Evolutionary conservation across 1,140 invertebrate species (phyloP).

Genomic region (Helicorthomorpha holstii): DNA sequence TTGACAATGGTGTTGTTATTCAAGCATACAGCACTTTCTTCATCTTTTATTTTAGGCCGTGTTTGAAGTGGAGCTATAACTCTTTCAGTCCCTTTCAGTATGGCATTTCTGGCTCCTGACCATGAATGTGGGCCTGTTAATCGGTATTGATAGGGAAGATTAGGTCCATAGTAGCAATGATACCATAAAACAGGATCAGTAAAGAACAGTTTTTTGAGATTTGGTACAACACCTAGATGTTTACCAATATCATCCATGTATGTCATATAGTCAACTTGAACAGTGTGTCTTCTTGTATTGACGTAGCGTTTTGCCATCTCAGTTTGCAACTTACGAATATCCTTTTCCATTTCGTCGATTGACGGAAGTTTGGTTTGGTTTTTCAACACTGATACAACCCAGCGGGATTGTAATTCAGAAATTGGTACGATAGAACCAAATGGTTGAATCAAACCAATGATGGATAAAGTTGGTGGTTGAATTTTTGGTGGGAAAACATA

Average conservation of each 20-base stretch:
- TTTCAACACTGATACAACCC: constrained; percentile 18
- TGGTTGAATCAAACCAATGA: constrained; percentile 35
- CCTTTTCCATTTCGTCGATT: neutral
- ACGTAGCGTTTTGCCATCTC: neutral
- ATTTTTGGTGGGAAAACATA: constrained; percentile 28
- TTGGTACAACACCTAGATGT: constrained; percentile 9
- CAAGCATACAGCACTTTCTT: too few species aligned
- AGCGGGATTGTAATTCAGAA: constrained; percentile 32
- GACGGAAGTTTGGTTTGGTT: neutral
- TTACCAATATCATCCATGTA: constrained; percentile 12
- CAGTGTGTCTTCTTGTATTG: constrained; percentile 9
- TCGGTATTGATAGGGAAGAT: constrained; percentile 5
- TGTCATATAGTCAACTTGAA: constrained; percentile 11
- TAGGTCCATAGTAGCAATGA: neutral
- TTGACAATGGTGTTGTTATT: too few species aligned
- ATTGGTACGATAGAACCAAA: constrained; percentile 32
- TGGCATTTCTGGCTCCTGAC: constrained; percentile 1
- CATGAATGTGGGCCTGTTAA: constrained; percentile 3
- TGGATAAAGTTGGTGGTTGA: constrained; percentile 23
- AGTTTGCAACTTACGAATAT: neutral
- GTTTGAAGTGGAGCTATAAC: neutral
- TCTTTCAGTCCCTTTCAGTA: neutral
- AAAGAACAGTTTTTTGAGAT: constrained; percentile 11
- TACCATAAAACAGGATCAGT: constrained; percentile 12
- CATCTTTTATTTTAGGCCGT: too few species aligned